These are phyloP conservation scores for Drosophila formosana DNA, from an alignment of 2,888 invertebrate genomes.

Conservation along the genomic window DNA sequence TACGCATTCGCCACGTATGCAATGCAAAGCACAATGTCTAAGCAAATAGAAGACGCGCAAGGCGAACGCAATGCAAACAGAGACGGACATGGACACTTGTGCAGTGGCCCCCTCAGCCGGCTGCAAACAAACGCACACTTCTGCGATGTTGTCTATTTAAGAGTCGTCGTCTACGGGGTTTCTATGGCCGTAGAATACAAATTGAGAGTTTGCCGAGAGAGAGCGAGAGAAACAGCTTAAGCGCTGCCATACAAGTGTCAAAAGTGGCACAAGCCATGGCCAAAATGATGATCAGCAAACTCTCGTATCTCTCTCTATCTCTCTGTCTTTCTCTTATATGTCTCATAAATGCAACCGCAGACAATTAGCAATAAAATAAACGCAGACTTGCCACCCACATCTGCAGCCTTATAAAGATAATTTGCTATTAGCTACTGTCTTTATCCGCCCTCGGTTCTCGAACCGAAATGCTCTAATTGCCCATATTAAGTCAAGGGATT, in stretches of 20 bases:
- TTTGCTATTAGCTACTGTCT: constrained; percentile 18
- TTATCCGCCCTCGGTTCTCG: background rate
- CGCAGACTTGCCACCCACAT: constrained; percentile 18
- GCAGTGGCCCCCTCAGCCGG: constrained; percentile 54
- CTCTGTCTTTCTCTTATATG: background rate
- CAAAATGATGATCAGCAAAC: constrained; percentile 41
- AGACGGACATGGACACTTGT: constrained; percentile 74
- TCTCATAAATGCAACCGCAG: constrained; percentile 54
- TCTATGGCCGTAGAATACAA: constrained; percentile 43
- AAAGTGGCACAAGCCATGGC: constrained; percentile 54
- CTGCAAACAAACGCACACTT: constrained; percentile 10
- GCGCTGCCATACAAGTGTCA: constrained; percentile 50
- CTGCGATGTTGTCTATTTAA: constrained; percentile 11
- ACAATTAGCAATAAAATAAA: constrained; percentile 16
- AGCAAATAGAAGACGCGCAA: constrained; percentile 73
- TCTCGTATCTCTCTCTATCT: background rate
- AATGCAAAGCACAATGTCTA: constrained; percentile 72
- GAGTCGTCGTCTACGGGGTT: constrained; percentile 5
- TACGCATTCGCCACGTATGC: constrained; percentile 79
- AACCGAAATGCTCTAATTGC: background rate
- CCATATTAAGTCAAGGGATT: background rate
- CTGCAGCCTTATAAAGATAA: constrained; percentile 18
- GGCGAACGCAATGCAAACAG: constrained; percentile 73
- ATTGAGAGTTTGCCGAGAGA: constrained; percentile 38
- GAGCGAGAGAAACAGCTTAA: constrained; percentile 17